Conservation (phyloP, 2,888 invertebrate species). For the Stenurella melanura region DNA sequence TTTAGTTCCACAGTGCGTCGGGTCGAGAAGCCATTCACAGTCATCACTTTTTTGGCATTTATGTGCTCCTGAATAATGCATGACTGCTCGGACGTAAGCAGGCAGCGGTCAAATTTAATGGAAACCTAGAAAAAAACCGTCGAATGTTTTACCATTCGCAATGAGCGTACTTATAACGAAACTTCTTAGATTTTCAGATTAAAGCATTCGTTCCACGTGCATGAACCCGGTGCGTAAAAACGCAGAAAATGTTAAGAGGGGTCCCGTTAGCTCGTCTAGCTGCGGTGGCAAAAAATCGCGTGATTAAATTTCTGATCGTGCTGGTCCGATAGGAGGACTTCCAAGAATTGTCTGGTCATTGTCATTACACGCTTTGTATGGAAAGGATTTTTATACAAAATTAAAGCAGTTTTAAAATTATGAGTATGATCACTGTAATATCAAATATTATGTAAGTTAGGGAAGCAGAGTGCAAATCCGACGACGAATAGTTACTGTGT, state of each 20-base stretch:
- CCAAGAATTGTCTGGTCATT: not conserved
- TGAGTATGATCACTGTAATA: no score
- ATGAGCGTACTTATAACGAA: not conserved
- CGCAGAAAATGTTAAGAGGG: not conserved
- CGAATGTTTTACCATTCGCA: not conserved
- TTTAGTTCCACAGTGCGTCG: no score
- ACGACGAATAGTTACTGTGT: no score
- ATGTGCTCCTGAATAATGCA: not conserved
- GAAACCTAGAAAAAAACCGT: not conserved
- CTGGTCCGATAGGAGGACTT: not conserved
- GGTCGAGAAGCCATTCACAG: not conserved
- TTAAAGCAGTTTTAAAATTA: no score
- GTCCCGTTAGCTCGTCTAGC: slow-evolving; percentile 7
- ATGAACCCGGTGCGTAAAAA: not conserved
- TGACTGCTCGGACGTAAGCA: not conserved
- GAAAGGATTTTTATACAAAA: no score
- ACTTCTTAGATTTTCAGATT: not conserved
- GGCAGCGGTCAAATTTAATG: not conserved
- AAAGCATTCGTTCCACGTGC: not conserved
- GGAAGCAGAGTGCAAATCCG: no score
- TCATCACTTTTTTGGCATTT: not conserved
- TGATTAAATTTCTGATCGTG: not conserved
- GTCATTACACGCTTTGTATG: not conserved
- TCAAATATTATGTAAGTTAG: no score
- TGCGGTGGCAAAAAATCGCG: slow-evolving; percentile 2